Evolutionary conservation across 2,888 invertebrate genomes (phyloP).

Genomic region (Ecdyonurus torrentis): DNA sequence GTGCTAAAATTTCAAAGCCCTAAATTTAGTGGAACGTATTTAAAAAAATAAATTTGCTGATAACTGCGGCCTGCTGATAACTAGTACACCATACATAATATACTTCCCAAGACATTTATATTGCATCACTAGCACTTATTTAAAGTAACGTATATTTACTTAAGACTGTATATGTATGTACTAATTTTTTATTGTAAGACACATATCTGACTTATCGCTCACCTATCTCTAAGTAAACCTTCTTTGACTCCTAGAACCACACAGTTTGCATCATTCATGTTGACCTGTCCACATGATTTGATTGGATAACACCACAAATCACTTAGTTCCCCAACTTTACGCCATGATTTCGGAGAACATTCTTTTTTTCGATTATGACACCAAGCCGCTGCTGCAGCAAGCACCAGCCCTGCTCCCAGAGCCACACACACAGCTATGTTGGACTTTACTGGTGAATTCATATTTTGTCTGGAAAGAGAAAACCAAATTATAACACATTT

Average conservation of each 20-base stretch:
- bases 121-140: too few species aligned
- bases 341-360: conserved; percentile 6
- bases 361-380: conserved; percentile 1
- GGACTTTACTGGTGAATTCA: too few species aligned
- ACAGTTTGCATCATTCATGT: conserved; percentile 6
- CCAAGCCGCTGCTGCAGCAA: conserved; percentile 6
- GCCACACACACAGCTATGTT: background rate
- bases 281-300: conserved; percentile 10
- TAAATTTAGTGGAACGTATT: too few species aligned
- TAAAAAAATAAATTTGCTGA: too few species aligned
- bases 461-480: background rate
- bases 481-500: too few species aligned
- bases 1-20: too few species aligned
- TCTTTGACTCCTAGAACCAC: conserved; percentile 8
- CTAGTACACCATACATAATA: too few species aligned
- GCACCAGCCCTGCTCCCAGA: background rate
- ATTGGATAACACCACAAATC: conserved; percentile 10
- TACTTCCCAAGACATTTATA: too few species aligned
- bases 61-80: too few species aligned
- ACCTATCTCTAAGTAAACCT: conserved; percentile 9
- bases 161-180: background rate
- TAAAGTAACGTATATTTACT: too few species aligned
- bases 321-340: conserved; percentile 8
- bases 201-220: background rate
- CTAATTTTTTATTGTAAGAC: background rate